Conservation (phyloP, 2,888 invertebrate genomes). For the Heterodera filipjevi region DNA sequence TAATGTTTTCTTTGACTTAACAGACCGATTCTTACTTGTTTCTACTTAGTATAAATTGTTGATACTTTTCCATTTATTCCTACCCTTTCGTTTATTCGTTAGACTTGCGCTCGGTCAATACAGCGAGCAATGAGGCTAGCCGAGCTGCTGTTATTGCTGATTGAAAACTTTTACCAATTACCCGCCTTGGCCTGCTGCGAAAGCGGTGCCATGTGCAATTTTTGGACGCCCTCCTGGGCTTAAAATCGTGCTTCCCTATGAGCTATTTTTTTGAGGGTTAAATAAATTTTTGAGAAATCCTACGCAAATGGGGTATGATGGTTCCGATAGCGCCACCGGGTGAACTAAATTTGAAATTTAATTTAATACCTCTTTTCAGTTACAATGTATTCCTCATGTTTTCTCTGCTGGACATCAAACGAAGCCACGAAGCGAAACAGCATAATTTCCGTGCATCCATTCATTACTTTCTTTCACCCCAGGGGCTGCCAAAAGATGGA, state of each 20-base stretch:
- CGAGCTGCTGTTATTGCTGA: slow-evolving; percentile 62
- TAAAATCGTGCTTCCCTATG: no score
- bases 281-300: no score
- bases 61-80: no score
- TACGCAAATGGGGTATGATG: no score
- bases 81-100: neutral
- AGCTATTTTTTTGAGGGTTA: no score
- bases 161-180: slow-evolving; percentile 56
- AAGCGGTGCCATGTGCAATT: slow-evolving; percentile 14
- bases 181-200: slow-evolving; percentile 39
- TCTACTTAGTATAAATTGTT: no score
- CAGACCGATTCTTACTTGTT: no score
- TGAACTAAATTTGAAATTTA: no score
- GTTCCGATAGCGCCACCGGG: no score
- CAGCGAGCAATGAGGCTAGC: slow-evolving; percentile 60
- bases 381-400: slow-evolving; percentile 64
- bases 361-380: slow-evolving; percentile 29
- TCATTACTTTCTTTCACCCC: slow-evolving; percentile 40
- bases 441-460: slow-evolving; percentile 51
- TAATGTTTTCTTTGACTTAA: no score
- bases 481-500: neutral
- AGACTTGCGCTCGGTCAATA: slow-evolving; percentile 59
- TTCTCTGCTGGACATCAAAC: slow-evolving; percentile 59
- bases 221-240: no score
- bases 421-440: slow-evolving; percentile 40